Percentiles rank a stretch among this genome's conserved stretches.
Evolutionary conservation across 2,888 invertebrate species (phyloP).

Genomic region (Leptopilina drosophilae): DNA sequence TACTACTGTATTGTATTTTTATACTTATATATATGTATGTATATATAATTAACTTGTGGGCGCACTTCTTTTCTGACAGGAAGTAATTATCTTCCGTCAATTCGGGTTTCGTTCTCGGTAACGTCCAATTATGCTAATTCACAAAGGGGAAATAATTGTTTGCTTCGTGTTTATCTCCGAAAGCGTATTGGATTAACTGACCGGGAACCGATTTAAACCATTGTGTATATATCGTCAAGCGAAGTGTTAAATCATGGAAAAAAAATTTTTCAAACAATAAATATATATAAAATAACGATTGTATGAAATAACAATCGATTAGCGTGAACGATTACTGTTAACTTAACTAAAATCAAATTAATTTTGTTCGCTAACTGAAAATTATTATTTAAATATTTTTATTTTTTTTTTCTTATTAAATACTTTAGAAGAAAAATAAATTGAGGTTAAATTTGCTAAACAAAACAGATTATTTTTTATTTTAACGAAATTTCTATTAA

Average conservation of each 20-base stretch:
- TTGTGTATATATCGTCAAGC: slow-evolving; percentile 18
- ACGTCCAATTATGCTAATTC: slow-evolving; percentile 49
- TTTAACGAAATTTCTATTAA: no score
- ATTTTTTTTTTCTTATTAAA: no score
- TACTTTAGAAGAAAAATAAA: no score
- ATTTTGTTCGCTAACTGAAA: no score
- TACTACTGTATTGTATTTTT: not conserved
- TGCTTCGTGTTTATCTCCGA: slow-evolving; percentile 41
- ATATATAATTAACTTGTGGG: slow-evolving; percentile 36
- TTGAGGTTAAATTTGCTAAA: no score
- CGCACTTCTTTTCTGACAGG: slow-evolving; percentile 40
- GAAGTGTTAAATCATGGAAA: slow-evolving; percentile 7
- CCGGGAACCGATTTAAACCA: slow-evolving; percentile 41
- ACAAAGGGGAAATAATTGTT: slow-evolving; percentile 45
- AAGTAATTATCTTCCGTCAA: slow-evolving; percentile 45
- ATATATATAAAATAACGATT: no score
- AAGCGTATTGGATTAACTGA: slow-evolving; percentile 43
- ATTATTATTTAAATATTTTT: no score
- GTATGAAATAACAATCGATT: no score
- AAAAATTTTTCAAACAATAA: not conserved
- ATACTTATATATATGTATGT: not conserved
- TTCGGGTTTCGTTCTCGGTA: slow-evolving; percentile 43
- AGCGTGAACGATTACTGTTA: no score
- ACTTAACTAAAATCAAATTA: no score
- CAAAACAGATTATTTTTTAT: no score